Conservation (phyloP, 2,888 invertebrate species). For the Ornithoptera alexandrae region DNA sequence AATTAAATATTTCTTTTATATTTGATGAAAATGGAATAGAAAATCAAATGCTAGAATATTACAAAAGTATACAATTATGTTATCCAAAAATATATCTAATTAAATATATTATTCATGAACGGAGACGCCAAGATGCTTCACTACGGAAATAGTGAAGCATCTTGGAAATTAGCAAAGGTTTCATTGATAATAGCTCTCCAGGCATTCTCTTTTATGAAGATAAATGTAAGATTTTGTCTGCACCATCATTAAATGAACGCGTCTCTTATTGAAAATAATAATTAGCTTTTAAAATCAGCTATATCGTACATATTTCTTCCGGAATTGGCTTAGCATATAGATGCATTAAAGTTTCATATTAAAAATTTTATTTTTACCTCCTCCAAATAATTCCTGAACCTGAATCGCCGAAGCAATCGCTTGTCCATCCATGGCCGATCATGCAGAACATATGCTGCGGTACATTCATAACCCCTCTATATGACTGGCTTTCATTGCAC, state of each 20-base stretch:
- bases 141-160: background rate
- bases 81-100: no score
- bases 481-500: constrained; percentile 31
- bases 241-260: background rate
- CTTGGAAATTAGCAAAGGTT: background rate
- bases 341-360: background rate
- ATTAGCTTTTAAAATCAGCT: background rate
- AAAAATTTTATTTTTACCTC: constrained; percentile 21
- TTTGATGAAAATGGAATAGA: background rate
- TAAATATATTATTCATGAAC: background rate
- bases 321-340: no score
- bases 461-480: constrained; percentile 19
- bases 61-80: no score
- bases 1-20: background rate
- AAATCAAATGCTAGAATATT: background rate
- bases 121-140: background rate
- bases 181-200: background rate
- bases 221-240: background rate
- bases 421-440: constrained; percentile 33
- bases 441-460: constrained; percentile 36
- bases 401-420: constrained; percentile 36
- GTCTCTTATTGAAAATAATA: background rate
- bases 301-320: background rate
- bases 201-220: background rate
- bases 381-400: constrained; percentile 35